Evolutionary conservation across 2,888 invertebrate species (phyloP).

Genomic region (Pantelozetes paolii): DNA sequence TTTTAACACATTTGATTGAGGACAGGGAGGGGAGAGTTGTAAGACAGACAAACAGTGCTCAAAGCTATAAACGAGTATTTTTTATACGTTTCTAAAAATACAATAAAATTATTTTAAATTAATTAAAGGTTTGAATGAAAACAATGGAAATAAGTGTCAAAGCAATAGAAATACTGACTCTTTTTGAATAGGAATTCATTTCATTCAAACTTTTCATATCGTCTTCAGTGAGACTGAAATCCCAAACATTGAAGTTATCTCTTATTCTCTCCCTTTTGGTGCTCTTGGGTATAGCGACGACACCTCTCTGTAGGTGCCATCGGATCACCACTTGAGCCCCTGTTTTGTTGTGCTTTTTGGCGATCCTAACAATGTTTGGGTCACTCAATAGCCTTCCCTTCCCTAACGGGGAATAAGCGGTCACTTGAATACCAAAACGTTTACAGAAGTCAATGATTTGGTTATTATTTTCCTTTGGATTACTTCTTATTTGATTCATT

Average conservation of each 20-base stretch:
- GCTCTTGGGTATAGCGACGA: constrained; percentile 70
- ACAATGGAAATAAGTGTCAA: not conserved
- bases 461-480: constrained; percentile 24
- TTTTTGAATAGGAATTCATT: not conserved
- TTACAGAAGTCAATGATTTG: constrained; percentile 31
- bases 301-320: constrained; percentile 64
- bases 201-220: constrained; percentile 58
- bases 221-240: constrained; percentile 66
- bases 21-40: too few species aligned
- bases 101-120: too few species aligned
- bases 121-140: too few species aligned
- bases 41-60: too few species aligned
- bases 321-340: constrained; percentile 65
- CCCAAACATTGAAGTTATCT: constrained; percentile 68
- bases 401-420: constrained; percentile 38
- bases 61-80: too few species aligned
- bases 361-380: constrained; percentile 61
- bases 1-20: too few species aligned
- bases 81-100: too few species aligned
- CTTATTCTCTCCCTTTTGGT: constrained; percentile 67
- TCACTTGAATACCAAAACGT: not conserved
- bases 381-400: constrained; percentile 62
- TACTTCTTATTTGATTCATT: constrained; percentile 40
- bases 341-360: constrained; percentile 63
- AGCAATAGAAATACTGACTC: not conserved